phyloP scores from a whole-genome alignment of 2,888 invertebrate genomes.

The Tanypteryx hageni region DNA sequence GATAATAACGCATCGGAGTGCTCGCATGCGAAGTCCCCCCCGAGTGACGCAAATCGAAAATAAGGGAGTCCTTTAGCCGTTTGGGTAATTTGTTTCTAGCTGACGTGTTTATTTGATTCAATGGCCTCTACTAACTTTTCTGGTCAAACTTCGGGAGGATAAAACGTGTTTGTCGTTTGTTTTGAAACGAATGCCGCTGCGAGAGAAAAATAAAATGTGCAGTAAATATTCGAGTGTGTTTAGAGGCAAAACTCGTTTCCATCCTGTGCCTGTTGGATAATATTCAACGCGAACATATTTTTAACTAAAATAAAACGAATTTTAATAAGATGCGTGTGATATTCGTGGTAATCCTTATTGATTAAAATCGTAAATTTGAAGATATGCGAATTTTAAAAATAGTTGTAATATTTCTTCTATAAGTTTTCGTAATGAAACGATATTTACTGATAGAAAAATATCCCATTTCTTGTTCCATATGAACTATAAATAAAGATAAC shows the following conservation, averaged over 20 bases:
- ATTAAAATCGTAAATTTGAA: background rate
- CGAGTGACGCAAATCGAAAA: constrained; percentile 57
- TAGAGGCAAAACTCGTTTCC: background rate
- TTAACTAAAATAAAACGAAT: background rate
- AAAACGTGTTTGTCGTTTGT: constrained; percentile 52
- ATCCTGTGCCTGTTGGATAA: background rate
- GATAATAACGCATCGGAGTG: constrained; percentile 54
- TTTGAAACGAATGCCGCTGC: background rate
- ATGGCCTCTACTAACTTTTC: constrained; percentile 58
- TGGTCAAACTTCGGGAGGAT: constrained; percentile 58
- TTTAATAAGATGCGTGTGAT: background rate
- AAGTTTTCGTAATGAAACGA: too few species aligned
- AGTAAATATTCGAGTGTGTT: constrained; percentile 11
- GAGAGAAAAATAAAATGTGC: constrained; percentile 36
- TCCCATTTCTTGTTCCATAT: too few species aligned
- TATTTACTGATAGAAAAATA: too few species aligned
- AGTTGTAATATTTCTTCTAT: too few species aligned
- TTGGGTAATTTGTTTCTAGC: constrained; percentile 51
- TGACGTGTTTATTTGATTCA: constrained; percentile 64
- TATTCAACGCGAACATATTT: background rate
- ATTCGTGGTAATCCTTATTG: background rate
- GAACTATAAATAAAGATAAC: too few species aligned
- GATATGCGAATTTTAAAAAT: too few species aligned
- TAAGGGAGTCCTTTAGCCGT: constrained; percentile 51
- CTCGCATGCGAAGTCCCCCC: background rate